These are phyloP conservation scores for Megalurothrips usitatus DNA, from an alignment of 2,888 invertebrate genomes.

Conservation along the genomic window DNA sequence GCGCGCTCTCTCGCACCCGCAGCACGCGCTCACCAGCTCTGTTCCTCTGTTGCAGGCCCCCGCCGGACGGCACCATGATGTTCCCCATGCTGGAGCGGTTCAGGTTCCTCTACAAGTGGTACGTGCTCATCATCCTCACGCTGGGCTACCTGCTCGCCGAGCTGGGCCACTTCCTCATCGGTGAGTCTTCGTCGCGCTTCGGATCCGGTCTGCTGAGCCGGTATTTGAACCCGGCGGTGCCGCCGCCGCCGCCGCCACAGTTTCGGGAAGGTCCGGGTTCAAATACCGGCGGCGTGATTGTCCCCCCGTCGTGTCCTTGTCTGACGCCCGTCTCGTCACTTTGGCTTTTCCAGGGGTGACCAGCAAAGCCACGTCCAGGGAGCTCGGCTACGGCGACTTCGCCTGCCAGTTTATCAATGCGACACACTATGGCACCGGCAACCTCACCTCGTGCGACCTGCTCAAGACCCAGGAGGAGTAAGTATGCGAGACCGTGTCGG, in stretches of 20 bases:
- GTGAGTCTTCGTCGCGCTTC: conserved; percentile 43
- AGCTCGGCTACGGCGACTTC: conserved; percentile 81
- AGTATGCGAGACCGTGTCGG: conserved; percentile 39
- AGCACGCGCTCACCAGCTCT: not conserved
- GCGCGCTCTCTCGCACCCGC: no score
- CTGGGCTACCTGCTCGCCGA: conserved; percentile 82
- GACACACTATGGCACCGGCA: conserved; percentile 51
- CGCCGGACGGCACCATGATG: conserved; percentile 42
- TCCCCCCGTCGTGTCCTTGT: conserved; percentile 44
- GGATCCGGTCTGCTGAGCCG: no score
- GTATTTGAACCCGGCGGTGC: no score
- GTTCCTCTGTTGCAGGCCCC: not conserved
- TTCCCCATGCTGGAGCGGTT: conserved; percentile 54
- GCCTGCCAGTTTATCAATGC: conserved; percentile 66
- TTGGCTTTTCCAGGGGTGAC: conserved; percentile 63
- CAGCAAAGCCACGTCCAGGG: conserved; percentile 78
- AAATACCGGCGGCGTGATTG: not conserved
- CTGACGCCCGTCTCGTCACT: conserved; percentile 36
- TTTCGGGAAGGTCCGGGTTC: not conserved
- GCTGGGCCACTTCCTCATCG: conserved; percentile 78
- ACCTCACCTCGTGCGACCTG: conserved; percentile 53
- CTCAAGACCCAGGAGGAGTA: conserved; percentile 55
- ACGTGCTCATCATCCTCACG: conserved; percentile 73
- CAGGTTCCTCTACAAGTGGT: conserved; percentile 67
- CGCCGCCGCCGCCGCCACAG: no score